Percentiles rank a stretch among this genome's conserved stretches.
Evolutionary conservation across 1,140 invertebrate genomes (phyloP).

Genomic region (Subanguina moxae): DNA sequence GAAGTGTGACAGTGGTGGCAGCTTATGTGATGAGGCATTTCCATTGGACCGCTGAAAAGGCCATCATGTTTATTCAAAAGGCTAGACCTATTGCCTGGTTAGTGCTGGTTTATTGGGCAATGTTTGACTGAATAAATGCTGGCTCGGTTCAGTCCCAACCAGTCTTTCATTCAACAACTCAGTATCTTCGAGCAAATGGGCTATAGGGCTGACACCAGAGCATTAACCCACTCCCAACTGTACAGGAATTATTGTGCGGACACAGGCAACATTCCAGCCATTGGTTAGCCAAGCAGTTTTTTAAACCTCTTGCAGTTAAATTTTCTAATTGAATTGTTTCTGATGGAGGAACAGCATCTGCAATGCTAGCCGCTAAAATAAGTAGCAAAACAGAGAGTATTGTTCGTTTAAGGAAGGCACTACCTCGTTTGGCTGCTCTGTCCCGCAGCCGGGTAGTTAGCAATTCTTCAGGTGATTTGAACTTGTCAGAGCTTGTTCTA

Average conservation of each 20-base stretch:
- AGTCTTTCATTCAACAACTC: slow-evolving; percentile 38
- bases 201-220: slow-evolving; percentile 30
- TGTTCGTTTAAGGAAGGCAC: too few species aligned
- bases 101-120: not conserved
- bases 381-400: too few species aligned
- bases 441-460: too few species aligned
- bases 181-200: slow-evolving; percentile 43
- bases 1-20: slow-evolving; percentile 43
- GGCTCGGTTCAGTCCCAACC: slow-evolving; percentile 31
- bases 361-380: too few species aligned
- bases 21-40: slow-evolving; percentile 49
- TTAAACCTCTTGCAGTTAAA: too few species aligned
- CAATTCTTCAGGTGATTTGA: too few species aligned
- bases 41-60: slow-evolving; percentile 39
- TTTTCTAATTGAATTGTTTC: slow-evolving; percentile 1
- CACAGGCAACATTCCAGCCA: slow-evolving; percentile 32
- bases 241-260: slow-evolving; percentile 46
- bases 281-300: slow-evolving; percentile 6
- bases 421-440: too few species aligned
- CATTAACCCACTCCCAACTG: slow-evolving; percentile 34
- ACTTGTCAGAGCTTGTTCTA: too few species aligned
- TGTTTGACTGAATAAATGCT: not conserved
- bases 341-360: not conserved
- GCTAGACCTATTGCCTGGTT: slow-evolving; percentile 38
- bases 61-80: slow-evolving; percentile 42